Evolutionary conservation across 2,888 invertebrate species (phyloP).

Genomic region (Sericinus montela): DNA sequence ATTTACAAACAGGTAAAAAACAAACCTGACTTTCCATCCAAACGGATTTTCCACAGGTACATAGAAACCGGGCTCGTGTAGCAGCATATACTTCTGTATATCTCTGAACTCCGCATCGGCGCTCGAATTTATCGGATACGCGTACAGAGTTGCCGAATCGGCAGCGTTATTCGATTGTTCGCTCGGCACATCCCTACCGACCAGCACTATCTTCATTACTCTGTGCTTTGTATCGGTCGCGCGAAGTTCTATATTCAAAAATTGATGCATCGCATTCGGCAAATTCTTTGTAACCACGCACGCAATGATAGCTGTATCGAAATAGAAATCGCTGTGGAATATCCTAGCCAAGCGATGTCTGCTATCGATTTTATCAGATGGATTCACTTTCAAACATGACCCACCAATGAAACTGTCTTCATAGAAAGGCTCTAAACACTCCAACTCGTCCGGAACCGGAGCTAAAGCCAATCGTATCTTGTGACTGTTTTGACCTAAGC

Average conservation of each 20-base stretch:
- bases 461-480: conserved; percentile 36
- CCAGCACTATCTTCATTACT: conserved; percentile 32
- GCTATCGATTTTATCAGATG: conserved; percentile 37
- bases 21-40: conserved; percentile 60
- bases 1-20: neutral
- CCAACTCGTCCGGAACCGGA: conserved; percentile 39
- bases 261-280: conserved; percentile 34
- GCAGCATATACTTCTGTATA: conserved; percentile 50
- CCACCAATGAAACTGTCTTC: conserved; percentile 76
- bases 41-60: conserved; percentile 55
- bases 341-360: conserved; percentile 43
- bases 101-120: conserved; percentile 26
- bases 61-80: conserved; percentile 55
- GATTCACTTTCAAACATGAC: conserved; percentile 65
- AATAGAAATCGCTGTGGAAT: conserved; percentile 55
- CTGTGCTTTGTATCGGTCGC: conserved; percentile 27
- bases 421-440: conserved; percentile 52
- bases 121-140: conserved; percentile 22
- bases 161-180: conserved; percentile 4
- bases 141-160: conserved; percentile 27
- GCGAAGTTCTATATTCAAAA: conserved; percentile 41
- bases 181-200: conserved; percentile 32
- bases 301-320: conserved; percentile 39
- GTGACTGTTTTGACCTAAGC: conserved; percentile 27
- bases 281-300: conserved; percentile 59